Percentiles rank a stretch among this genome's conserved stretches.
Conservation (phyloP, 2,888 invertebrate species). For the Griposia aprilina region DNA sequence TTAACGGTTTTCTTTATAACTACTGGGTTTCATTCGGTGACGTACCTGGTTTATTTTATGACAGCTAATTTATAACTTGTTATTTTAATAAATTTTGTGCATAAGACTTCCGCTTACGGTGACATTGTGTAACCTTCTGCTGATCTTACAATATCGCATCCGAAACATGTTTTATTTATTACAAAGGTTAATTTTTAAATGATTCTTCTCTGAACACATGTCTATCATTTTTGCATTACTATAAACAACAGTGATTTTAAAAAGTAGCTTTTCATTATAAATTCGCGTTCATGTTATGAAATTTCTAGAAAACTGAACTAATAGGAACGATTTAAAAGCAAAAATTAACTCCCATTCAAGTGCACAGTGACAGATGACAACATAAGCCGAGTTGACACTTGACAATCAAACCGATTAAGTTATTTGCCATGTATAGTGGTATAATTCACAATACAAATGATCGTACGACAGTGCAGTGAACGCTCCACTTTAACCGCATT, state of each 20-base stretch:
- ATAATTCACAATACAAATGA: conserved; percentile 32
- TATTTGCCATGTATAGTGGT: conserved; percentile 30
- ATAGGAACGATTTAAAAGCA: not conserved
- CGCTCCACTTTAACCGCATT: conserved; percentile 45
- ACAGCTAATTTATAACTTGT: conserved; percentile 32
- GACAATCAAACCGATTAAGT: conserved; percentile 39
- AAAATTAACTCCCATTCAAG: not conserved
- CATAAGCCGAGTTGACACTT: conserved; percentile 30
- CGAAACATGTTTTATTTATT: conserved; percentile 6
- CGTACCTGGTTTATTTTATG: conserved; percentile 35
- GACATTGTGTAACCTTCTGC: conserved; percentile 54
- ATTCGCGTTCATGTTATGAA: not conserved
- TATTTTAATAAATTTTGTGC: conserved; percentile 41
- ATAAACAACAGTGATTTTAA: not conserved
- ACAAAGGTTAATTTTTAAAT: not conserved
- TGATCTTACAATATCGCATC: conserved; percentile 33
- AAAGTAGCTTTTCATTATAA: not conserved
- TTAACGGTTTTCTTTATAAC: conserved; percentile 54
- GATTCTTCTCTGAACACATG: not conserved
- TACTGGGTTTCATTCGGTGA: conserved; percentile 39
- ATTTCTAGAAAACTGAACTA: not conserved
- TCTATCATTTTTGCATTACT: not conserved
- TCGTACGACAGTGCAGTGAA: conserved; percentile 22
- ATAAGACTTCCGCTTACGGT: conserved; percentile 54
- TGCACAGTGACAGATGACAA: conserved; percentile 27